Conservation (phyloP, 2,888 invertebrate species). For the Eupithecia tripunctaria region DNA sequence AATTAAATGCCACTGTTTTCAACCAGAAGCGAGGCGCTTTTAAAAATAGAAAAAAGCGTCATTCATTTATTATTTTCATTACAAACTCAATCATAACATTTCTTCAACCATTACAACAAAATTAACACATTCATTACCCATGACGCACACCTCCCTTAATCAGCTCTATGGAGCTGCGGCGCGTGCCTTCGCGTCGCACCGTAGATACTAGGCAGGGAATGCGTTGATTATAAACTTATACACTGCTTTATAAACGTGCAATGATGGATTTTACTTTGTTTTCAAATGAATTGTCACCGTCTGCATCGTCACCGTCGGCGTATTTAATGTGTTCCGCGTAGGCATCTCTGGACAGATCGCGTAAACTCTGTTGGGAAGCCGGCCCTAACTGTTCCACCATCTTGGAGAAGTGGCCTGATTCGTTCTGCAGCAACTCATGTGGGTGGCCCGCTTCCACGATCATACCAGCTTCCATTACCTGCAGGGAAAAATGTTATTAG, state of each 20-base stretch:
- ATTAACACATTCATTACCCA: background rate
- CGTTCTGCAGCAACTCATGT: slow-evolving; percentile 83
- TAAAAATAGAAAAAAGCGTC: background rate
- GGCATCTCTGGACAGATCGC: slow-evolving; percentile 71
- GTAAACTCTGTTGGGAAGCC: slow-evolving; percentile 74
- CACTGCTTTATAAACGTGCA: background rate
- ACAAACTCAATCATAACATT: background rate
- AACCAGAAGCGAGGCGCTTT: background rate
- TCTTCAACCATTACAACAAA: too few species aligned
- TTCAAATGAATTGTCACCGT: slow-evolving; percentile 51
- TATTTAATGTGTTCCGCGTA: slow-evolving; percentile 73
- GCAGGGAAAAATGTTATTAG: slow-evolving; percentile 12
- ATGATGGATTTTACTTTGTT: slow-evolving; percentile 5
- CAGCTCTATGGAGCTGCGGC: background rate
- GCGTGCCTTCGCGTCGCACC: background rate
- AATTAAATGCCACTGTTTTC: background rate
- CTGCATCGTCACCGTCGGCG: slow-evolving; percentile 70
- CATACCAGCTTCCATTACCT: slow-evolving; percentile 86
- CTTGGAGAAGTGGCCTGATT: slow-evolving; percentile 82
- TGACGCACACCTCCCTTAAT: background rate
- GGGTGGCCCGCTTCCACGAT: slow-evolving; percentile 90
- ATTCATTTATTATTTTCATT: background rate
- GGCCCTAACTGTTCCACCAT: slow-evolving; percentile 87
- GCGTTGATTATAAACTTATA: background rate
- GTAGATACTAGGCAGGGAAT: background rate